A percentile compares a stretch with the other conserved stretches of the same genome.
These are phyloP conservation scores for Lasioglossum oenotherae DNA, from an alignment of 2,888 invertebrate species.

Conservation along the genomic window DNA sequence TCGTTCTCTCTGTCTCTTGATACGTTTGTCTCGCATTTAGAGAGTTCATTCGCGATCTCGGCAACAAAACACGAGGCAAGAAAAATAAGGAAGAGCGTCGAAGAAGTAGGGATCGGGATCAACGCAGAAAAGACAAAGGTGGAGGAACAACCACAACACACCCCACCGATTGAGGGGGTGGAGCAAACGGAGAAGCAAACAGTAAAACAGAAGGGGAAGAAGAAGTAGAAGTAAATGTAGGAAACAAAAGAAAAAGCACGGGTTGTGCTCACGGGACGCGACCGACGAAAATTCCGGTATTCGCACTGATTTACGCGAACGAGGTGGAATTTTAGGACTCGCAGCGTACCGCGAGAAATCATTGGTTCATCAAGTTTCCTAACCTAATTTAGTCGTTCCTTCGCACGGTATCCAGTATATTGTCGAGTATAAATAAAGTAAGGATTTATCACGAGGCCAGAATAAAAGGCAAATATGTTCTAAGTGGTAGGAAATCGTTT, in stretches of 20 bases:
- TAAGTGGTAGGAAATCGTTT: constrained; percentile 66
- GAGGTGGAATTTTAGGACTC: constrained; percentile 18
- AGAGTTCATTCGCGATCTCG: neutral
- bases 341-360: constrained; percentile 53
- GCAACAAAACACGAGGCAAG: neutral
- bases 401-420: constrained; percentile 68
- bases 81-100: neutral
- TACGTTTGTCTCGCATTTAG: neutral
- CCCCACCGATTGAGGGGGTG: neutral
- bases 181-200: neutral
- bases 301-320: constrained; percentile 12
- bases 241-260: neutral
- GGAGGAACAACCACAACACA: neutral
- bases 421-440: constrained; percentile 72
- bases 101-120: neutral
- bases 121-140: neutral
- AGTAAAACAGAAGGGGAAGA: neutral
- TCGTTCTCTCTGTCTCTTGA: neutral
- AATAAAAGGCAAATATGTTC: constrained; percentile 70
- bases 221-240: neutral
- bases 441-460: constrained; percentile 69
- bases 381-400: constrained; percentile 63
- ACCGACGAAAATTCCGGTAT: neutral
- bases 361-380: constrained; percentile 59
- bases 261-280: neutral